Conservation (phyloP, 2,888 invertebrate genomes). For the Pyrochroa serraticornis region DNA sequence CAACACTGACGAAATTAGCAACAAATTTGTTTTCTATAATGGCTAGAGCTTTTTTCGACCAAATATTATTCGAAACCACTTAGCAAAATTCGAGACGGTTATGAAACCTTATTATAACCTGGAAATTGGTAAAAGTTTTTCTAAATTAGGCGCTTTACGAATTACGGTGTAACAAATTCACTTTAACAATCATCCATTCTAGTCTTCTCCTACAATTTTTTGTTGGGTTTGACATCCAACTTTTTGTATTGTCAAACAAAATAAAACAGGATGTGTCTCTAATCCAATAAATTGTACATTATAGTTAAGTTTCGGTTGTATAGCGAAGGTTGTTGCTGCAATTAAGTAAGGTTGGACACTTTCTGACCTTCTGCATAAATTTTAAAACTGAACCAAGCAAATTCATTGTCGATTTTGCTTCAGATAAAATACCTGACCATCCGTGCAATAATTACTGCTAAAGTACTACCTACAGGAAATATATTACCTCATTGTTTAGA, state of each 20-base stretch:
- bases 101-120: neutral
- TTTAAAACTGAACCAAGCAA: slow-evolving; percentile 13
- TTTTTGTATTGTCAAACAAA: neutral
- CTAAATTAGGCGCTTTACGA: neutral
- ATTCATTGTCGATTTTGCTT: slow-evolving; percentile 8
- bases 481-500: slow-evolving; percentile 8
- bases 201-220: neutral
- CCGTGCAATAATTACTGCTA: slow-evolving; percentile 3
- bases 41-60: neutral
- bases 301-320: slow-evolving; percentile 11
- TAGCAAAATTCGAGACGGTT: slow-evolving; percentile 10
- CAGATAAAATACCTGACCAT: slow-evolving; percentile 11
- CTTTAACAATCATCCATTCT: neutral
- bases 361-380: slow-evolving; percentile 20
- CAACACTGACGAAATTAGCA: slow-evolving; percentile 1
- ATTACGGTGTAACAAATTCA: neutral
- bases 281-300: slow-evolving; percentile 9
- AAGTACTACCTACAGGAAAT: slow-evolving; percentile 1
- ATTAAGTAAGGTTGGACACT: slow-evolving; percentile 23
- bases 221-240: neutral
- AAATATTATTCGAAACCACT: slow-evolving; percentile 13
- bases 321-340: slow-evolving; percentile 22
- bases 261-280: neutral
- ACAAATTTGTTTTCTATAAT: slow-evolving; percentile 4
- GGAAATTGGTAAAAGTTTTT: slow-evolving; percentile 6